phyloP scores from a whole-genome alignment of 2,888 invertebrate species.

The Neocrepidodera transversa region DNA sequence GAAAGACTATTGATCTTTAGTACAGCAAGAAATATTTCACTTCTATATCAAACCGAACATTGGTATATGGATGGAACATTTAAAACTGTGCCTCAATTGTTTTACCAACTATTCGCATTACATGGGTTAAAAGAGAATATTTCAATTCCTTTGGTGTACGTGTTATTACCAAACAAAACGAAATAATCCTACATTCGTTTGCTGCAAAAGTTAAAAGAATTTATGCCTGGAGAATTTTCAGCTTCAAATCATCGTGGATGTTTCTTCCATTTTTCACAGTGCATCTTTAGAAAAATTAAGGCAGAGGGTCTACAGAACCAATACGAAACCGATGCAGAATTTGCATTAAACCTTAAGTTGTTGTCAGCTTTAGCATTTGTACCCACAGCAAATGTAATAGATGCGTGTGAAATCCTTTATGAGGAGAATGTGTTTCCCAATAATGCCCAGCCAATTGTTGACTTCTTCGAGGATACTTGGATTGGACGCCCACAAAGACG shows the following conservation, averaged over 20 bases:
- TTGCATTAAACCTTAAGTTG: background rate
- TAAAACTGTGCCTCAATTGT: background rate
- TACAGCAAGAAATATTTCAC: too few species aligned
- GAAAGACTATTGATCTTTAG: too few species aligned
- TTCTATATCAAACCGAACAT: background rate
- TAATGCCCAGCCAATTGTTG: too few species aligned
- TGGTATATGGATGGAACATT: background rate
- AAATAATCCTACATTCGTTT: too few species aligned
- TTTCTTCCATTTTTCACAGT: conserved; percentile 16
- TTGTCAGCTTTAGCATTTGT: too few species aligned
- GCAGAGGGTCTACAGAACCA: background rate
- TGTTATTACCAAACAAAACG: too few species aligned
- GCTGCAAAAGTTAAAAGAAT: background rate
- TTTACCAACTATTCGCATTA: background rate
- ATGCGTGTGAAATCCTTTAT: too few species aligned
- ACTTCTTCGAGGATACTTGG: too few species aligned
- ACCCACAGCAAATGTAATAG: too few species aligned
- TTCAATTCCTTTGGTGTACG: background rate
- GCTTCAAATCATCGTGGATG: background rate
- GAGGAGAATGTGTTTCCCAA: too few species aligned
- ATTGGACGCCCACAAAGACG: too few species aligned
- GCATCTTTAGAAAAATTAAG: conserved; percentile 4
- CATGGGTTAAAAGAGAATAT: background rate
- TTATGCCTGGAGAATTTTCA: conserved; percentile 7
- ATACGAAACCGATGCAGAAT: conserved; percentile 7